Conservation (phyloP, 2,888 invertebrate genomes). For the Hetaerina titia region DNA sequence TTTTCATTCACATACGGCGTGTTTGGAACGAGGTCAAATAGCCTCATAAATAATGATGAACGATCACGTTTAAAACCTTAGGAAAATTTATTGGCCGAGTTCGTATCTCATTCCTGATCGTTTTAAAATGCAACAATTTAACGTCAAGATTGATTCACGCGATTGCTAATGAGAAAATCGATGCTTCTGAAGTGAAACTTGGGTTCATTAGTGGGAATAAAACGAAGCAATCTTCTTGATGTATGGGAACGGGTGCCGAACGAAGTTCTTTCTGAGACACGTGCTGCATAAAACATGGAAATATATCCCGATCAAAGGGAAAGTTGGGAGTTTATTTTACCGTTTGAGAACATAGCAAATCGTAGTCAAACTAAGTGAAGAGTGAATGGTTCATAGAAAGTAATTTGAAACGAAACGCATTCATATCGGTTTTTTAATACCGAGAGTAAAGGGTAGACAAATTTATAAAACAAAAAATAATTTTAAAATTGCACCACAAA, state of each 20-base stretch:
- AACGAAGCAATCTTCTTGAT: not conserved
- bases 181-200: not conserved
- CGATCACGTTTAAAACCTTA: not conserved
- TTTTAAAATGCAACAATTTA: slow-evolving; percentile 12
- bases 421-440: too few species aligned
- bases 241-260: not conserved
- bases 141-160: not conserved
- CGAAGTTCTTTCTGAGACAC: not conserved
- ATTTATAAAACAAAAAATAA: too few species aligned
- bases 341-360: too few species aligned
- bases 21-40: slow-evolving; percentile 30
- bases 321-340: not conserved
- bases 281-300: not conserved
- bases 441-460: too few species aligned
- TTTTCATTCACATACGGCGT: slow-evolving; percentile 32
- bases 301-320: not conserved
- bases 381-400: too few species aligned
- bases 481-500: too few species aligned
- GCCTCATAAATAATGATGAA: slow-evolving; percentile 35
- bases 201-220: slow-evolving; percentile 17
- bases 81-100: not conserved
- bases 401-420: too few species aligned
- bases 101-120: slow-evolving; percentile 30
- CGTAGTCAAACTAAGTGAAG: too few species aligned
- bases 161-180: slow-evolving; percentile 20